Conservation (phyloP, 2,888 invertebrate genomes). For the Scaptomyza polygonia region DNA sequence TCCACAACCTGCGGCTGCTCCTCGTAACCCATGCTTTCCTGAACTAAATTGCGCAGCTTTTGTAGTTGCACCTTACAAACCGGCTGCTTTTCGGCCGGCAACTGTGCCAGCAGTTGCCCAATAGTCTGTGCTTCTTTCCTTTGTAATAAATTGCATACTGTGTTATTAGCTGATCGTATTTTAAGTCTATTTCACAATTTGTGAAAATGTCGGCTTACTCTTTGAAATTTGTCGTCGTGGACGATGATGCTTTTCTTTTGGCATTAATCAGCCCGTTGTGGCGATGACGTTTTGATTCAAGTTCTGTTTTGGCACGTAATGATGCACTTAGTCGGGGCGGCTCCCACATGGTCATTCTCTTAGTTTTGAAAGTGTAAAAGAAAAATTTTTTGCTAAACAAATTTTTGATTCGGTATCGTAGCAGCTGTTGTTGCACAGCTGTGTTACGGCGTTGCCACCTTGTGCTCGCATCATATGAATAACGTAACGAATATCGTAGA, state of each 20-base stretch:
- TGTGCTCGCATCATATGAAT: background rate
- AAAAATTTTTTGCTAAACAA: slow-evolving; percentile 16
- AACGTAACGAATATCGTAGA: slow-evolving; percentile 22
- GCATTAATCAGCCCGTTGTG: slow-evolving; percentile 34
- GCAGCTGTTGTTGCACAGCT: slow-evolving; percentile 49
- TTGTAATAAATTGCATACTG: background rate
- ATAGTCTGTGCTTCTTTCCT: slow-evolving; percentile 68
- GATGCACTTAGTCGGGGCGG: slow-evolving; percentile 88
- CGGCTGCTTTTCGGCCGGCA: slow-evolving; percentile 61
- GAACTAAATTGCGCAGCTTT: slow-evolving; percentile 82
- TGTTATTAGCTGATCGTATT: background rate
- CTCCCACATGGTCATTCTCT: slow-evolving; percentile 64
- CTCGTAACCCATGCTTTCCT: slow-evolving; percentile 85
- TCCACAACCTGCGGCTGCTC: slow-evolving; percentile 87
- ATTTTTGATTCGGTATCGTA: slow-evolving; percentile 6
- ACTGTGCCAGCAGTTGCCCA: slow-evolving; percentile 60
- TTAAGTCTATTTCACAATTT: slow-evolving; percentile 48
- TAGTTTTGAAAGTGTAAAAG: slow-evolving; percentile 14
- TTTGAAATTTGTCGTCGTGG: slow-evolving; percentile 54
- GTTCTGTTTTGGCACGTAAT: slow-evolving; percentile 87
- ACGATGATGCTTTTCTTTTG: slow-evolving; percentile 9
- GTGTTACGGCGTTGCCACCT: slow-evolving; percentile 42
- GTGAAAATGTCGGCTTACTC: slow-evolving; percentile 64
- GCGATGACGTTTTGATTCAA: slow-evolving; percentile 83
- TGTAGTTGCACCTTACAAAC: slow-evolving; percentile 76